These are phyloP conservation scores for Alauda arvensis DNA, from an alignment of 2,797 vertebrate genomes.

Conservation along the genomic window DNA sequence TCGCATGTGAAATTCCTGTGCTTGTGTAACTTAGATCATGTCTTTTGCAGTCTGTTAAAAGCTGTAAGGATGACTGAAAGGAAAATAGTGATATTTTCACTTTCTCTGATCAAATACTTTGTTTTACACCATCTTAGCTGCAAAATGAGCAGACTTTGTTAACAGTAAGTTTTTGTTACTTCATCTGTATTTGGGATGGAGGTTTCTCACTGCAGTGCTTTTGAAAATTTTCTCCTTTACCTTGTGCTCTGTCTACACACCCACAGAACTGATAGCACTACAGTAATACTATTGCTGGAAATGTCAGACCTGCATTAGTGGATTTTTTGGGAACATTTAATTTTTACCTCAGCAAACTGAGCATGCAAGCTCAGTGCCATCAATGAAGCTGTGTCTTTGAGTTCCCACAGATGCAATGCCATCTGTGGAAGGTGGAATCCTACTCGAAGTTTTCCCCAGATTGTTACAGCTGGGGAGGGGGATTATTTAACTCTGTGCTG, in stretches of 20 bases:
- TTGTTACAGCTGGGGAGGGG: background rate
- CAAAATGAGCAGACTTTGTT: background rate
- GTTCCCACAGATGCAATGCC: background rate
- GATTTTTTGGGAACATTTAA: background rate
- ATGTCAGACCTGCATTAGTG: background rate
- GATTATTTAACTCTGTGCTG: background rate
- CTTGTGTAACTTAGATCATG: background rate
- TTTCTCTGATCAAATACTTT: background rate
- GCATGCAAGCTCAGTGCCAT: background rate
- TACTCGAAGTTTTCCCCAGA: rapidly evolving
- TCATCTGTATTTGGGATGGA: background rate
- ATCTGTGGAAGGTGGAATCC: background rate
- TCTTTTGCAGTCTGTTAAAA: background rate
- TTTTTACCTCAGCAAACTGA: background rate
- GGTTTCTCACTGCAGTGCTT: background rate
- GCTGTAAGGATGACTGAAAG: background rate
- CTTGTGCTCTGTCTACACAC: background rate
- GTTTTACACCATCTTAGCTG: background rate
- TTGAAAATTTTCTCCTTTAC: background rate
- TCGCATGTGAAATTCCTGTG: background rate
- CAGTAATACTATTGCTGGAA: background rate
- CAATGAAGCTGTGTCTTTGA: background rate
- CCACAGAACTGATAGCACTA: background rate
- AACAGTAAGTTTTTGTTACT: background rate
- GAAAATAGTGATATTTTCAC: background rate